Base-by-base conservation (phyloP, 2,888 invertebrate genomes). In the Drosophila tripunctata region DNA sequence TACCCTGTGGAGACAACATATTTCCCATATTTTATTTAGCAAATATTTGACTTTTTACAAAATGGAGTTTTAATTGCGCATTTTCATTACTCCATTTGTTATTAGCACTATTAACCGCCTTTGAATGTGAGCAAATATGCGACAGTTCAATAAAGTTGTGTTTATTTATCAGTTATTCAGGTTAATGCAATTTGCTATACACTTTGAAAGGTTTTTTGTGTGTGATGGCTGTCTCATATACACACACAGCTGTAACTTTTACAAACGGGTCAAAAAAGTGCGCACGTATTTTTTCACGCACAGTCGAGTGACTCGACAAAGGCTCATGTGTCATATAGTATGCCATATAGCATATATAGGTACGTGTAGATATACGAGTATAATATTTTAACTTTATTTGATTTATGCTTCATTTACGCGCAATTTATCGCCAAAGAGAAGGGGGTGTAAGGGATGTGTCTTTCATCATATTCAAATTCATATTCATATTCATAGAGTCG, bases 331-430 rank as follows among this genome's bases (percentile, higher is more conserved):
- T 48, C 43, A 30, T 54, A n/a, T n/a, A n/a, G n/a, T n/a, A n/a
- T 47, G 56, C 17, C 44, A 38, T 15, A 10, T 21, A 45, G 10
- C 10, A 10, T 27, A 27, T 27, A 27, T 27, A n/a, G n/a, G n/a
- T n/a, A n/a, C n/a, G n/a, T n/a, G n/a, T n/a, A n/a, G n/a, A n/a
- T n/a, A n/a, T n/a, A n/a, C n/a, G 27, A 27, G 10, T 55, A 56
- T 58, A 61, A 56, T 60, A 67, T 63, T 70, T 74, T 60, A 77
- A 77, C 51, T 66, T 66, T 61, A 67, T 83, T 76, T 86, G 86
- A 79, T 83, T 82, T 76, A 75, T 76, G 83, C 83, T 79, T 72
- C 80, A 86, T 83, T 83, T 65, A 83, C 81, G 78, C 68, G 65
- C 72, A 75, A 86, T 88, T 83, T 83, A 78, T 87, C 67, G 67